Base-by-base conservation (phyloP, 2,113 vertebrate genomes). In the Dolichotis patagonum region DNA sequence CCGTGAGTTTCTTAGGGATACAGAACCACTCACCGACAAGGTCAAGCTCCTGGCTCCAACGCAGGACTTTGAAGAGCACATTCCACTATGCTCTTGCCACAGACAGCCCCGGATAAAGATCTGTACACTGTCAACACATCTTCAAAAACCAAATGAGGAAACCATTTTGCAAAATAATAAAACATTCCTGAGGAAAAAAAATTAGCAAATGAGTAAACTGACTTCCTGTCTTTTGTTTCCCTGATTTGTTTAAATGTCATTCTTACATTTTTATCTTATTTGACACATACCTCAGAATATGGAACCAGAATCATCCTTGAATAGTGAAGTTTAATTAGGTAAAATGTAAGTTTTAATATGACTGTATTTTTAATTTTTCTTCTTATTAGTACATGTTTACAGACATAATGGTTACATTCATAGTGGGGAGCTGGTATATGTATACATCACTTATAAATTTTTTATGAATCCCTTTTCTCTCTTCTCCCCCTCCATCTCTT, bases 21-120 rank as follows among this genome's bases (percentile, higher is more conserved):
- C 7, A 4, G 60, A 62, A 26, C 62, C 30, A 16, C 10, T 54
- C 2, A 2, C 0, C 0, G 54, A 26, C 46, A 14, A 30, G 26
- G 38, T 7, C 30, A 0, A 38, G 5, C 22, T 56, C 52, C 24
- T 41, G 46, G 32, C n/a, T 13, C 22, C 16, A 14, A 1, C 5
- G 0, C 8, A 5, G 38, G 46, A 28, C 12, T 46, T 2, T 1
- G 0, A 35, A 1, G 1, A 20, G 32, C 26, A 0, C 28, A 0
- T 10, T 0, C 2, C 49, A 6, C 0, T 1, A 11, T 4, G 10
- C 16, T 52, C 62, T 7, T 35, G 5, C 43, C 22, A 43, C 4
- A 58, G 12, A 11, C 2, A 9, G 6, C n/a, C 60, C 60, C n/a
- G 0, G 6, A 9, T 14, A n/a, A 85, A 78, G 43, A 22, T 2